phyloP scores from a whole-genome alignment of 2,113 vertebrate genomes.

The Pogona vitticeps region DNA sequence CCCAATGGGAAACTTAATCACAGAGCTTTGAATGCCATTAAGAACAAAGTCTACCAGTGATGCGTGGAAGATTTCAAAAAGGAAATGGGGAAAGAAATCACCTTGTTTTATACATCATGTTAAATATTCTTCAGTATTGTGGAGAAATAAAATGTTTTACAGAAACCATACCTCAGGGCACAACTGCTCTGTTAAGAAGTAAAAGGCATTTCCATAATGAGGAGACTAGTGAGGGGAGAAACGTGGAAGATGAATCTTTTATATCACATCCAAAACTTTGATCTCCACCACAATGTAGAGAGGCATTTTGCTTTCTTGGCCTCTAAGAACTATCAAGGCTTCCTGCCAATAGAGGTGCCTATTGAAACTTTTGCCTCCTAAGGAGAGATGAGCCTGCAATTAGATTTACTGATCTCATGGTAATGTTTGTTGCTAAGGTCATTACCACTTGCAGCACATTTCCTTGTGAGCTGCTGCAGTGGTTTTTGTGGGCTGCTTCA shows the following conservation, averaged over 20 bases:
- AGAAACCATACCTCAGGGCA: conserved; percentile 33
- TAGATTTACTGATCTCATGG: conserved; percentile 32
- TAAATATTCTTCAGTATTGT: conserved; percentile 15
- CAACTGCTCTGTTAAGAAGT: conserved; percentile 5
- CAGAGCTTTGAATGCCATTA: conserved; percentile 12
- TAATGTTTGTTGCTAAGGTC: conserved; percentile 39
- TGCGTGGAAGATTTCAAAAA: conserved; percentile 9
- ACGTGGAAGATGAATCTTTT: conserved; percentile 8
- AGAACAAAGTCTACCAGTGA: conserved; percentile 30
- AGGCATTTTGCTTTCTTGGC: conserved; percentile 17
- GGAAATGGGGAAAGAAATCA: background rate
- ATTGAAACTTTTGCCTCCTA: conserved; percentile 40
- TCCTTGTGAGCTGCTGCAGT: conserved; percentile 42
- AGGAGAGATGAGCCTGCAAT: conserved; percentile 22
- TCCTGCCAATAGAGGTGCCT: conserved; percentile 8
- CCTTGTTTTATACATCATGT: conserved; percentile 28
- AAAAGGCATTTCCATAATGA: conserved; percentile 5
- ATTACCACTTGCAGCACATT: conserved; percentile 27
- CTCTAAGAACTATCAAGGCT: conserved; percentile 22
- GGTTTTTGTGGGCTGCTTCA: conserved; percentile 40
- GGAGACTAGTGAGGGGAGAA: conserved; percentile 8
- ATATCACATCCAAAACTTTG: background rate
- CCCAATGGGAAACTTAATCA: conserved; percentile 23
- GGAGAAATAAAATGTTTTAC: background rate
- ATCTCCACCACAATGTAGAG: background rate